Conservation (phyloP, 1,140 invertebrate genomes). For the Lepidurus packardi region DNA sequence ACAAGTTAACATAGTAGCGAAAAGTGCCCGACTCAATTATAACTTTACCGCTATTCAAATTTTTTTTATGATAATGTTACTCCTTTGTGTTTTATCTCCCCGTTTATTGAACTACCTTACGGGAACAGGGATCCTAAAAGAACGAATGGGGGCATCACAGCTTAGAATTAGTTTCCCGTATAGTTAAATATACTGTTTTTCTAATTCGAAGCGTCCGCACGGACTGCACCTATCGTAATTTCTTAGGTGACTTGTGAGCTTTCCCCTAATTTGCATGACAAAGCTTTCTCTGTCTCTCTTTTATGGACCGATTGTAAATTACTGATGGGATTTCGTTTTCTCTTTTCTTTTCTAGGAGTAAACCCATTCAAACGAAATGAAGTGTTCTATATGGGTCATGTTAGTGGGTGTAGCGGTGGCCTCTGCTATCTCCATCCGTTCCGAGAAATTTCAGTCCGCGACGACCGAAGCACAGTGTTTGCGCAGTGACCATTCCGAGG, state of each 20-base stretch:
- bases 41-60: too few relatives aligned
- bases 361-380: not conserved
- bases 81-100: too few relatives aligned
- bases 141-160: too few relatives aligned
- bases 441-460: not conserved
- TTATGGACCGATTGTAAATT: not conserved
- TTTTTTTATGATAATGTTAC: too few relatives aligned
- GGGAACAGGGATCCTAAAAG: too few relatives aligned
- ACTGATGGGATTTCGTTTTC: not conserved
- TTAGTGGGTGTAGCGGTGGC: not conserved
- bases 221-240: not conserved
- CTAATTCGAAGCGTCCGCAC: not conserved
- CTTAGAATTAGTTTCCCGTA: too few relatives aligned
- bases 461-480: not conserved
- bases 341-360: not conserved
- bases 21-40: too few relatives aligned
- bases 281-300: too few relatives aligned
- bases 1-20: too few relatives aligned
- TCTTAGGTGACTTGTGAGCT: not conserved
- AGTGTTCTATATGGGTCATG: not conserved
- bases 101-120: too few relatives aligned
- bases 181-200: not conserved
- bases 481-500: not conserved
- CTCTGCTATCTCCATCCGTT: slow-evolving; percentile 8
- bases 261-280: not conserved